Conservation (phyloP, 2,113 vertebrate species). For the Toxotes chatareus region DNA sequence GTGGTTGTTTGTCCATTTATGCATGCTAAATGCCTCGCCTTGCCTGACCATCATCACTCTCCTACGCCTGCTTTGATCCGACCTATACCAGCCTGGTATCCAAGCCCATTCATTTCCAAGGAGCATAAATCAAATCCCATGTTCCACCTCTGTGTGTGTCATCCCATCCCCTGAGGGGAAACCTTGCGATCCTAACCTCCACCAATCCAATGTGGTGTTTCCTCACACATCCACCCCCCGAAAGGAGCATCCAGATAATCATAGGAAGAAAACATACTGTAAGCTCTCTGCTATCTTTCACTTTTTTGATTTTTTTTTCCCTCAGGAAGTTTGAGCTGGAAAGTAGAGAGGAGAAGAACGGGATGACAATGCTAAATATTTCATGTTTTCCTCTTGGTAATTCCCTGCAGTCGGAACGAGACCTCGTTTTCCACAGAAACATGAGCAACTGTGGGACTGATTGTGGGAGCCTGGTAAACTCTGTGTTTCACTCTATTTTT, state of each 20-base stretch:
- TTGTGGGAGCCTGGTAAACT: constrained; percentile 70
- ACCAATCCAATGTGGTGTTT: constrained; percentile 9
- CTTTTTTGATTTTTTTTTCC: constrained; percentile 4
- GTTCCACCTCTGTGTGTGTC: constrained; percentile 50
- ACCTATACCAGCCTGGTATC: not conserved
- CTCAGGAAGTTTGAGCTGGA: constrained; percentile 57
- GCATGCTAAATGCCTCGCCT: constrained; percentile 48
- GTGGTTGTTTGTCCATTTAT: constrained; percentile 54
- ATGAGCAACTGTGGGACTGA: constrained; percentile 68
- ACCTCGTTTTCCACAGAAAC: constrained; percentile 75
- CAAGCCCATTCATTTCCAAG: constrained; percentile 3
- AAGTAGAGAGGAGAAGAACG: constrained; percentile 34
- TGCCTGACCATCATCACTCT: constrained; percentile 40
- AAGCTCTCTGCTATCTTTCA: constrained; percentile 22
- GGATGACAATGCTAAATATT: constrained; percentile 78
- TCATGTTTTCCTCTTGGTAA: constrained; percentile 79
- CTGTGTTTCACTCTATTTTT: constrained; percentile 63
- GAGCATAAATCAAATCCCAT: constrained; percentile 71
- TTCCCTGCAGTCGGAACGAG: constrained; percentile 67
- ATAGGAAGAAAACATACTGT: constrained; percentile 17
- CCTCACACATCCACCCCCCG: not conserved
- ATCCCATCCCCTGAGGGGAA: constrained; percentile 36
- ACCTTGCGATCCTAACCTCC: constrained; percentile 39
- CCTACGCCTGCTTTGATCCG: constrained; percentile 25
- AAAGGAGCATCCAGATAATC: constrained; percentile 38